Conservation (phyloP, 2,113 vertebrate species). For the Theristicus caerulescens region DNA sequence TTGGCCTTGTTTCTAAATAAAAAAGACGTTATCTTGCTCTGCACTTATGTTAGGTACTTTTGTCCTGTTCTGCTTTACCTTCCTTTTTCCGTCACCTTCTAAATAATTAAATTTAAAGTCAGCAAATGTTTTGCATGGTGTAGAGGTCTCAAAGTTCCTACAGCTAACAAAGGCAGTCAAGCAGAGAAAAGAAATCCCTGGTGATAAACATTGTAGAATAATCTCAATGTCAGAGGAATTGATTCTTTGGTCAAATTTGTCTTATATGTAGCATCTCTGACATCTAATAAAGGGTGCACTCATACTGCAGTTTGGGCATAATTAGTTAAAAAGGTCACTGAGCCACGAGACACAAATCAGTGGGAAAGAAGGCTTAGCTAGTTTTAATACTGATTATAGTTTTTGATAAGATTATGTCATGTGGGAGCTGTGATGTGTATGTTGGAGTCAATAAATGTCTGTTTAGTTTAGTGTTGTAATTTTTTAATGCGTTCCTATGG, state of each 20-base stretch:
- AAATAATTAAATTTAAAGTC: not conserved
- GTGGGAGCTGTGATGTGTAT: not conserved
- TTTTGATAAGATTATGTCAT: not conserved
- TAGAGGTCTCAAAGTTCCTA: not conserved
- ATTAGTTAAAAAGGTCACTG: not conserved
- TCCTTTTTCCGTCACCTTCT: not conserved
- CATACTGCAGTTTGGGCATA: not conserved
- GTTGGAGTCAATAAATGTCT: not conserved
- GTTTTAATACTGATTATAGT: not conserved
- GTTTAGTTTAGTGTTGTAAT: not conserved
- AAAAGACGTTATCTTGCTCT: not conserved
- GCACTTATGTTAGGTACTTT: not conserved
- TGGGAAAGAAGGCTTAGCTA: not conserved
- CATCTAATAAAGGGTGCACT: not conserved
- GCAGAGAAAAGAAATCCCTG: not conserved
- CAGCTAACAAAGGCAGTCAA: not conserved
- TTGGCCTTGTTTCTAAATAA: not conserved
- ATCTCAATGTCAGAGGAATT: not conserved
- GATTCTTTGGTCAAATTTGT: not conserved
- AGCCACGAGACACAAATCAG: not conserved
- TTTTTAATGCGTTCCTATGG: not conserved
- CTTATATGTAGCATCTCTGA: not conserved
- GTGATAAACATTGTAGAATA: not conserved
- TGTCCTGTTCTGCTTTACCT: not conserved
- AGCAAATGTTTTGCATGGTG: not conserved